A percentile compares a stretch with the other conserved stretches of the same genome.
These are phyloP conservation scores for Rynchops niger DNA, from an alignment of 2,113 vertebrate species.

Conservation along the genomic window DNA sequence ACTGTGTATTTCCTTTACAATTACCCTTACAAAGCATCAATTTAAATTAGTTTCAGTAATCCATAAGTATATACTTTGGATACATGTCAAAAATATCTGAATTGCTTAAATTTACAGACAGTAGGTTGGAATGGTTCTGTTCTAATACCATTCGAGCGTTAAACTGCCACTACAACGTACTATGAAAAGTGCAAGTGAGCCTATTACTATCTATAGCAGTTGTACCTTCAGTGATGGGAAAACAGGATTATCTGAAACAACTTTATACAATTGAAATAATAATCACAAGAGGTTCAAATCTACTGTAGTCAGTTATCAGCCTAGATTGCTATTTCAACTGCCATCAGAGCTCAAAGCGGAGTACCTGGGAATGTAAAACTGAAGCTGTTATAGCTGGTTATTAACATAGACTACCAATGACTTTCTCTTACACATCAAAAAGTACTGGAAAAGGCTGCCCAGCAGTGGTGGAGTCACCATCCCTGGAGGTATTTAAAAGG, in stretches of 20 bases:
- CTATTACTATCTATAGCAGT: not conserved
- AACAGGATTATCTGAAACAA: slow-evolving; percentile 19
- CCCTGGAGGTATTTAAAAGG: not conserved
- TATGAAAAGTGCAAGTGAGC: not conserved
- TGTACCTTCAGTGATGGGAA: not conserved
- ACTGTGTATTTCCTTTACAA: not conserved
- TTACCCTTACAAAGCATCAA: not conserved
- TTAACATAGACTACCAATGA: not conserved
- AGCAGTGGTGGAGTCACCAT: not conserved
- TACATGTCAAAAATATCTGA: not conserved
- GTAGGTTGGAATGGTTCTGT: not conserved
- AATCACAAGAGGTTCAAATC: not conserved
- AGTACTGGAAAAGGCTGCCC: not conserved
- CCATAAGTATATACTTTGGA: not conserved
- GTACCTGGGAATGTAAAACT: not conserved
- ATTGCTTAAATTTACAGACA: not conserved
- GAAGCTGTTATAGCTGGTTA: not conserved
- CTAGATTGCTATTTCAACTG: not conserved
- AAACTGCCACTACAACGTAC: not conserved
- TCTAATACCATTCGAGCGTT: not conserved
- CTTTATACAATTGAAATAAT: not conserved
- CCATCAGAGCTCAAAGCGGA: not conserved
- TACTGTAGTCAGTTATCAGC: not conserved
- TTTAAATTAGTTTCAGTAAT: slow-evolving; percentile 8
- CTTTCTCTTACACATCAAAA: not conserved